Evolutionary conservation across 2,888 invertebrate species (phyloP).

Genomic region (Lissonota sp.): DNA sequence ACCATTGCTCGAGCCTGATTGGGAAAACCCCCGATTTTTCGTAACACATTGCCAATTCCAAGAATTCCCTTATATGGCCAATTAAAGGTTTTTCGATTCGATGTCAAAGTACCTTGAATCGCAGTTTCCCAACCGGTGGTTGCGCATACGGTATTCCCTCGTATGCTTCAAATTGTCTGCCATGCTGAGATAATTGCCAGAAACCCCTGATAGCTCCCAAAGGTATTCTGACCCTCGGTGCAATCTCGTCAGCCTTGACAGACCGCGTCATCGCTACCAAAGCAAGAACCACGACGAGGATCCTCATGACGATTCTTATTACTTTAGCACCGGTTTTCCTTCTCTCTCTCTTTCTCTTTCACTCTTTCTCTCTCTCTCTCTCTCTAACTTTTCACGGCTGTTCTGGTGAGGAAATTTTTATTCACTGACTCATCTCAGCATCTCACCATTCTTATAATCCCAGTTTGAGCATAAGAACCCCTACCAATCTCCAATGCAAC

Average conservation of each 20-base stretch:
- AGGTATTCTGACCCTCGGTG: conserved; percentile 59
- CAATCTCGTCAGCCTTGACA: conserved; percentile 43
- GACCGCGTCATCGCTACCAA: conserved; percentile 4
- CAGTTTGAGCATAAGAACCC: neutral
- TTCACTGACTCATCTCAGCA: conserved; percentile 26
- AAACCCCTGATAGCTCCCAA: conserved; percentile 60
- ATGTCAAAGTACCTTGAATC: conserved; percentile 60
- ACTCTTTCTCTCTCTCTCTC: conserved; percentile 1
- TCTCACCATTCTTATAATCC: conserved; percentile 27
- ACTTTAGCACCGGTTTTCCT: neutral
- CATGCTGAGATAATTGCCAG: conserved; percentile 59
- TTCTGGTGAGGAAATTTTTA: conserved; percentile 7
- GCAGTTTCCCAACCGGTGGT: conserved; percentile 63
- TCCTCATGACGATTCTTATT: conserved; percentile 34
- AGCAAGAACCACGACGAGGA: conserved; percentile 12
- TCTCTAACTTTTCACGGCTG: neutral
- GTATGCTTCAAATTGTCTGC: conserved; percentile 59
- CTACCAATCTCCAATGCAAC: neutral
- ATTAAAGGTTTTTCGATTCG: no score
- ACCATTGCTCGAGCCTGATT: no score
- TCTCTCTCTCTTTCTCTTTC: neutral
- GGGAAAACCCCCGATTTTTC: no score
- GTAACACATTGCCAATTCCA: no score
- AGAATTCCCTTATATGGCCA: no score
- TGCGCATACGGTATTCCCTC: conserved; percentile 68